Evolutionary conservation across 2,113 vertebrate genomes (phyloP).

Genomic region (Caloenas nicobarica): DNA sequence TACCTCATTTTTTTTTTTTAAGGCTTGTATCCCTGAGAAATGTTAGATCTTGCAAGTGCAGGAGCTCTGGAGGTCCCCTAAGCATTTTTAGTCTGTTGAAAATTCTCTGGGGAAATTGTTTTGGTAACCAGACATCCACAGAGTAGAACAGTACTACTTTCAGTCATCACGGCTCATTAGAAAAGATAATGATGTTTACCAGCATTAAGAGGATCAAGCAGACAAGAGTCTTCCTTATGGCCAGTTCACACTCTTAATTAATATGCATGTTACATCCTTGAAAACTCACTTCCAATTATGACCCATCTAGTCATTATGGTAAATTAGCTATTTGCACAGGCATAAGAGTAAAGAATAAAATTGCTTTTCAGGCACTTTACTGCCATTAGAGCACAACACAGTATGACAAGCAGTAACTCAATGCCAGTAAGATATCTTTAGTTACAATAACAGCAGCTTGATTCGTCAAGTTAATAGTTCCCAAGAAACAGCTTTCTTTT

Average conservation of each 20-base stretch:
- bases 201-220: neutral
- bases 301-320: slow-evolving; percentile 1
- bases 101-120: neutral
- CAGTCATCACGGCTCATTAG: slow-evolving; percentile 14
- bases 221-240: neutral
- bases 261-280: neutral
- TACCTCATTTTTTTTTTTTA: neutral
- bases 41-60: neutral
- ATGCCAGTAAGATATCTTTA: neutral
- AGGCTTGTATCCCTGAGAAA: neutral
- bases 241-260: slow-evolving; percentile 41
- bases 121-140: neutral
- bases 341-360: slow-evolving; percentile 18
- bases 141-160: neutral
- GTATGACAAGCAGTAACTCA: neutral
- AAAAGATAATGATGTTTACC: slow-evolving; percentile 36
- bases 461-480: neutral
- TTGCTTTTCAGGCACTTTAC: slow-evolving; percentile 3
- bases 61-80: neutral
- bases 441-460: neutral
- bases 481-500: neutral
- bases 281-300: slow-evolving; percentile 13
- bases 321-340: slow-evolving; percentile 37
- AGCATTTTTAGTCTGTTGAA: neutral
- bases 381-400: neutral